Evolutionary conservation across 2,797 vertebrate species (phyloP).

Genomic region (Tiaroga cobitis): DNA sequence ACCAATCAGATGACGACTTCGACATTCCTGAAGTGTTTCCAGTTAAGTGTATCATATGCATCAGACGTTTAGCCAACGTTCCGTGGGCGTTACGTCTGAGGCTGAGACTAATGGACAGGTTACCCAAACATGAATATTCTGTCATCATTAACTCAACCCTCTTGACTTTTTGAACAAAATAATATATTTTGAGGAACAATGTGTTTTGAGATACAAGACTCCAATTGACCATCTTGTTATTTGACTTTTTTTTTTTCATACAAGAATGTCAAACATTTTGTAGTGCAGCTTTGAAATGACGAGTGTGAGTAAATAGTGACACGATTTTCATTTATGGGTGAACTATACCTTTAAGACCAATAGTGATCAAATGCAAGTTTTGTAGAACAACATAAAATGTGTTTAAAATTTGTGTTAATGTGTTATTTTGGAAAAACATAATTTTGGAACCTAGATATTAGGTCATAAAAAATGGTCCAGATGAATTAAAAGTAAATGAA

Average conservation of each 20-base stretch:
- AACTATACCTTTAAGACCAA: background rate
- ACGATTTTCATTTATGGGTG: accelerated
- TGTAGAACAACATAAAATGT: background rate
- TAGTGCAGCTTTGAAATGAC: background rate
- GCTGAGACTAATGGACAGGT: no score
- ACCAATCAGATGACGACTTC: no score
- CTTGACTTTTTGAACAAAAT: background rate
- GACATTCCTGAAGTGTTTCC: no score
- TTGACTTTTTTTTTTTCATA: no score
- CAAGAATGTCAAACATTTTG: background rate
- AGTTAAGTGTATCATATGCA: no score
- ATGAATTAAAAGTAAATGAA: background rate
- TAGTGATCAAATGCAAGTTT: background rate
- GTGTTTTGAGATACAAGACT: background rate
- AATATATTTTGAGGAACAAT: background rate
- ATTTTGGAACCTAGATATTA: background rate
- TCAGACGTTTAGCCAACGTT: no score
- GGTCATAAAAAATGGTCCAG: background rate
- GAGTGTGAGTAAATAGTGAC: background rate
- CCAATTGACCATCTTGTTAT: background rate
- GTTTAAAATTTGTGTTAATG: background rate
- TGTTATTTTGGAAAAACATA: background rate
- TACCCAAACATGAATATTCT: background rate
- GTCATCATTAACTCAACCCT: background rate
- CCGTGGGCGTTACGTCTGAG: no score